Evolutionary conservation across 2,888 invertebrate genomes (phyloP).

Genomic region (Byasa hedistus): DNA sequence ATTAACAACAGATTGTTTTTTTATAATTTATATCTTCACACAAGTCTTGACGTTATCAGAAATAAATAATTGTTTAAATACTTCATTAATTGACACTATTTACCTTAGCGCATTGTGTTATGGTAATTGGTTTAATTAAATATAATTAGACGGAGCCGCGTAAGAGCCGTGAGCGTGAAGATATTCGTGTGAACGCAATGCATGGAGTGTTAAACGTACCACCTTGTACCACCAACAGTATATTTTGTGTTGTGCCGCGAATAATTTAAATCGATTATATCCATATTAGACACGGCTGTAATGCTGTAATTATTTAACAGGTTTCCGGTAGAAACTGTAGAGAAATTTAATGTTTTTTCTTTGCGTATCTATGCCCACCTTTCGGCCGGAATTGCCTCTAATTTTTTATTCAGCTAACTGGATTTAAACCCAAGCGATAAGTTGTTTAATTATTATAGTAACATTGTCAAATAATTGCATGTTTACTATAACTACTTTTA

Average conservation of each 20-base stretch:
- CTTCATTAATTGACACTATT: constrained; percentile 8
- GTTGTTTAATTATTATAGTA: no score
- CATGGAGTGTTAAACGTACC: constrained; percentile 12
- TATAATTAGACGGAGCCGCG: constrained; percentile 3
- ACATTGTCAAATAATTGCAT: no score
- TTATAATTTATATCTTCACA: background rate
- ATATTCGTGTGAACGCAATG: constrained; percentile 13
- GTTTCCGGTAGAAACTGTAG: background rate
- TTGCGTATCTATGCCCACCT: background rate
- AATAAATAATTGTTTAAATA: constrained; percentile 5
- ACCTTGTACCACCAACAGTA: constrained; percentile 5
- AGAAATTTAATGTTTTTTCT: background rate
- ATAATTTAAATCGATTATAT: constrained; percentile 10
- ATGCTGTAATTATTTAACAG: constrained; percentile 1
- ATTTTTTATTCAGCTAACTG: no score
- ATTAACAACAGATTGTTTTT: background rate
- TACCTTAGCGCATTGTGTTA: constrained; percentile 7
- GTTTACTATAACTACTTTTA: no score
- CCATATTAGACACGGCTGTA: constrained; percentile 1
- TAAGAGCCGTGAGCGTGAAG: constrained; percentile 13
- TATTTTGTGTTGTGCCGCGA: constrained; percentile 12
- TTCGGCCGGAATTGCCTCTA: no score
- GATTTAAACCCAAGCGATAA: no score
- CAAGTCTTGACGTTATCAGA: background rate
- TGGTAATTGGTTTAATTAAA: constrained; percentile 21